Conservation (phyloP, 2,888 invertebrate species). For the Lumbricus terrestris region DNA sequence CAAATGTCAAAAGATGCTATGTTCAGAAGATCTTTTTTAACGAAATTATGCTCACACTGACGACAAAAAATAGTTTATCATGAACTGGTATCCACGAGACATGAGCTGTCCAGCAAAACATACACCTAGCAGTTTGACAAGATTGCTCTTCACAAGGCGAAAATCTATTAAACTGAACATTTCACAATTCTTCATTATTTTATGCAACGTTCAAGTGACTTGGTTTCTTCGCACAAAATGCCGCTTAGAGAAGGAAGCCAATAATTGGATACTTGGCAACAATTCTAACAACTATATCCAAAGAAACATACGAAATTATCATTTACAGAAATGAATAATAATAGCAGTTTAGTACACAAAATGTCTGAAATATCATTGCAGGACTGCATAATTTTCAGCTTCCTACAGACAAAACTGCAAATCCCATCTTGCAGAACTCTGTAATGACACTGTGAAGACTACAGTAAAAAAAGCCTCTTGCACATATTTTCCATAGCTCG, state of each 20-base stretch:
- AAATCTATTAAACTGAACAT: no score
- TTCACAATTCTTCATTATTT: not conserved
- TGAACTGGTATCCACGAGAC: not conserved
- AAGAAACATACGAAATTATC: not conserved
- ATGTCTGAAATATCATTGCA: no score
- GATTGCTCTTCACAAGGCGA: no score
- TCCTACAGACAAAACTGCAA: not conserved
- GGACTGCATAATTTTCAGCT: not conserved
- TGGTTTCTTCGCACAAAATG: not conserved
- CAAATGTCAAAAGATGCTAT: not conserved
- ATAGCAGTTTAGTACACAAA: no score
- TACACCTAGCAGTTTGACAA: not conserved
- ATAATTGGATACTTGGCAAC: not conserved
- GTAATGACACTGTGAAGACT: no score
- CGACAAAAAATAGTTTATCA: not conserved
- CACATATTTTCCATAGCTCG: not conserved
- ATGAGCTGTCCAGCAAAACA: not conserved
- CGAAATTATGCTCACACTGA: not conserved
- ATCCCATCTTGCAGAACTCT: no score
- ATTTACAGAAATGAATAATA: no score
- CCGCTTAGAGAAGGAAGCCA: not conserved
- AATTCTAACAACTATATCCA: not conserved
- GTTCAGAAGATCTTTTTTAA: not conserved
- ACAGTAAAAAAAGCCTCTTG: not conserved
- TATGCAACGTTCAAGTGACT: not conserved